These are phyloP conservation scores for Harmothoe impar DNA, from an alignment of 2,888 invertebrate genomes.

Conservation along the genomic window DNA sequence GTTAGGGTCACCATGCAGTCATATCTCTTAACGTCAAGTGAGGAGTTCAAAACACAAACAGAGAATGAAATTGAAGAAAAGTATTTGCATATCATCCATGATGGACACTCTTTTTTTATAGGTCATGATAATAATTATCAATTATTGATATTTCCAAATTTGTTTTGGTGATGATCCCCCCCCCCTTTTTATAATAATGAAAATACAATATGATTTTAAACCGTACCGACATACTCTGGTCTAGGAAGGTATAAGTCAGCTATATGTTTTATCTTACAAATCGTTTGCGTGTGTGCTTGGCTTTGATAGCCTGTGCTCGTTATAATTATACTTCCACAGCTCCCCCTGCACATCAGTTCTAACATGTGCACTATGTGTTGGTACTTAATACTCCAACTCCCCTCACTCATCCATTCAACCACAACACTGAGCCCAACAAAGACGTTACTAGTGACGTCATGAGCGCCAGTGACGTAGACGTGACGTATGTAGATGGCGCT, in stretches of 20 bases:
- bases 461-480: slow-evolving; percentile 39
- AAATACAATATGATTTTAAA: neutral
- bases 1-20: neutral
- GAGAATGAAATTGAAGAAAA: slow-evolving; percentile 32
- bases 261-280: neutral
- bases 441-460: slow-evolving; percentile 46
- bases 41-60: slow-evolving; percentile 17
- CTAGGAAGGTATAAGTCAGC: neutral
- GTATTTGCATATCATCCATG: slow-evolving; percentile 50
- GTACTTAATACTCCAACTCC: neutral
- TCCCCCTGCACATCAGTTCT: neutral
- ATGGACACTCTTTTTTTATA: neutral
- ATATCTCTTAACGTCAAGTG: slow-evolving; percentile 14
- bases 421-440: slow-evolving; percentile 2
- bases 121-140: neutral
- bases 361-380: too few species aligned
- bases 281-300: slow-evolving; percentile 18
- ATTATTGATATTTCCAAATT: neutral
- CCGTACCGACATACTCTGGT: neutral
- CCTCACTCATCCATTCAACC: slow-evolving; percentile 54
- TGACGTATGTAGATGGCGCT: slow-evolving; percentile 4
- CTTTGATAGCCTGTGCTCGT: neutral
- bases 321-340: neutral
- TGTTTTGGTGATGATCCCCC: neutral
- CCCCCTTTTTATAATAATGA: neutral